Conservation (phyloP, 2,888 invertebrate species). For the Idaea dimidiata region DNA sequence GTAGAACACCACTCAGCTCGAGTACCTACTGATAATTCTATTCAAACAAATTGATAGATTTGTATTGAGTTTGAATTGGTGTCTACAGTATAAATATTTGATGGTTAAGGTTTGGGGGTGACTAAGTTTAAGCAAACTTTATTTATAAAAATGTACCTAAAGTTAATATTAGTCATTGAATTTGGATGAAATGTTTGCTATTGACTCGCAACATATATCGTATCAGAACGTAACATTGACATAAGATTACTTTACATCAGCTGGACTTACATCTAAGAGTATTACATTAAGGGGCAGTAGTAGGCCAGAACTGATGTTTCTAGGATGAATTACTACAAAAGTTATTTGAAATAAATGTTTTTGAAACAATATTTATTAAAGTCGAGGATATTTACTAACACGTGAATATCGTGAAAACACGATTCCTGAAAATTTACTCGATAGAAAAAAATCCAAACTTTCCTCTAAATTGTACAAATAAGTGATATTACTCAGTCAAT, state of each 20-base stretch:
- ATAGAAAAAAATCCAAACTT: no score
- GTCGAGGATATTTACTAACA: no score
- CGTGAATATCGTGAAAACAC: no score
- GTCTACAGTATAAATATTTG: conserved; percentile 13
- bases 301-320: no score
- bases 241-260: background rate
- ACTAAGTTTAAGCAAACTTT: background rate
- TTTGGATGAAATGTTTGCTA: background rate
- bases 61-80: conserved; percentile 22
- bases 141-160: background rate
- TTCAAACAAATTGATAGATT: conserved; percentile 26
- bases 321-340: no score
- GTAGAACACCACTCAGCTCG: conserved; percentile 11
- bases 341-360: no score
- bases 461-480: no score
- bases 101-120: conserved; percentile 3
- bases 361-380: no score
- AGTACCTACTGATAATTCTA: conserved; percentile 24
- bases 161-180: background rate
- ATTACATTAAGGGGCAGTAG: no score
- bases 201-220: background rate
- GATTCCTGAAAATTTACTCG: no score
- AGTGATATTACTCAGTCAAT: no score
- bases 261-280: no score
- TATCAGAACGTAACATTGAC: background rate